phyloP scores from a whole-genome alignment of 2,113 vertebrate species.

The Triplophysa dalaica region DNA sequence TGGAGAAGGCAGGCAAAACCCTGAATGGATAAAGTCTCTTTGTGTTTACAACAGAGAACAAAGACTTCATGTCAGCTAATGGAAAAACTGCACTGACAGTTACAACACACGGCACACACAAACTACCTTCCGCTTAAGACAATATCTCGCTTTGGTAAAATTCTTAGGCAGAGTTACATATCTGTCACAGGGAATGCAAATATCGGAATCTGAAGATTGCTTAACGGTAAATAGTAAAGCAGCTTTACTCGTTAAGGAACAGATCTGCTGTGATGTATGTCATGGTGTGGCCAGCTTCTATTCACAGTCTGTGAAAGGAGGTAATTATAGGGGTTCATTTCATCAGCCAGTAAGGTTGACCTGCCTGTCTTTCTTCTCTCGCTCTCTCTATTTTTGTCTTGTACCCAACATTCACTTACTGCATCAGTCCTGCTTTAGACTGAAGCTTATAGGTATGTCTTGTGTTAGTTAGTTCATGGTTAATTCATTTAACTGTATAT shows the following conservation, averaged over 20 bases:
- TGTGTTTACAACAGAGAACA: conserved; percentile 49
- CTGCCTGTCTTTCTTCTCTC: conserved; percentile 15
- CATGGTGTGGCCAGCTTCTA: conserved; percentile 33
- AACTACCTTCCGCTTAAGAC: not conserved
- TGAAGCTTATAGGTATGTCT: too few species aligned
- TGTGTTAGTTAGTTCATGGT: too few species aligned
- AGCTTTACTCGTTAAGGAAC: conserved; percentile 3
- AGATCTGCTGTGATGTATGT: not conserved
- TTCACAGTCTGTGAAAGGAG: conserved; percentile 41
- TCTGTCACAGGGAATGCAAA: too few species aligned
- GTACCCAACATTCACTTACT: not conserved
- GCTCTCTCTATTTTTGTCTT: conserved; percentile 31
- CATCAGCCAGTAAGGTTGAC: conserved; percentile 34
- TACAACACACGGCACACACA: not conserved
- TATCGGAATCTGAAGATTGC: too few species aligned
- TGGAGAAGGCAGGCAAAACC: not conserved
- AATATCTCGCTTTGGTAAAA: not conserved
- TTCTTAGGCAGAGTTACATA: too few species aligned
- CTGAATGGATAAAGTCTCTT: conserved; percentile 46
- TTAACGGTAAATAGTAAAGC: not conserved
- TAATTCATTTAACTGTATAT: too few species aligned
- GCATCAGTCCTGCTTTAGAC: not conserved
- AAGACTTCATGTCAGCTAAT: conserved; percentile 23
- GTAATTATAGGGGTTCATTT: conserved; percentile 48
- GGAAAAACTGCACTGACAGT: conserved; percentile 25